These are phyloP conservation scores for Neoaliturus tenellus DNA, from an alignment of 2,888 invertebrate species.

Conservation along the genomic window DNA sequence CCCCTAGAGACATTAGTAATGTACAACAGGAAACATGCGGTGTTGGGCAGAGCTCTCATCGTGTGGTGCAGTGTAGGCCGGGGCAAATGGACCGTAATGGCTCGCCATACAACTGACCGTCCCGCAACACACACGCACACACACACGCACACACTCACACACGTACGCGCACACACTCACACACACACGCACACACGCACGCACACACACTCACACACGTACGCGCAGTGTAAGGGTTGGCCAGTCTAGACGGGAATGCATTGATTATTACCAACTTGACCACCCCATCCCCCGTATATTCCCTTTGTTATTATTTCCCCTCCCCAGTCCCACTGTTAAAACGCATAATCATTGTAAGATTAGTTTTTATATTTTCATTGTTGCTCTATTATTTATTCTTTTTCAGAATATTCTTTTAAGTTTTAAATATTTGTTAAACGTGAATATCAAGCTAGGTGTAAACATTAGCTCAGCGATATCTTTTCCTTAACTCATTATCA, in stretches of 20 bases:
- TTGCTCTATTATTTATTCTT: too few species aligned
- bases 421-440: too few species aligned
- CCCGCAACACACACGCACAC: not conserved
- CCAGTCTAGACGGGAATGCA: constrained; percentile 9
- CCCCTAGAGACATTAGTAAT: too few species aligned
- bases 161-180: too few species aligned
- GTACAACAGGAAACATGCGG: not conserved
- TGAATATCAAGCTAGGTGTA: too few species aligned
- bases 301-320: not conserved
- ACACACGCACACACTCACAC: not conserved
- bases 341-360: too few species aligned
- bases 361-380: too few species aligned
- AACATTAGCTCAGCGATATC: too few species aligned
- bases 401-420: too few species aligned
- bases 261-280: constrained; percentile 22
- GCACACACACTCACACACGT: not conserved
- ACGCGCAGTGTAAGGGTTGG: not conserved
- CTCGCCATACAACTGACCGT: not conserved
- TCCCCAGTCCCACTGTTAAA: too few species aligned
- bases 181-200: not conserved
- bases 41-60: not conserved
- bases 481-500: too few species aligned
- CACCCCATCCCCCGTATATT: not conserved
- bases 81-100: constrained; percentile 6
- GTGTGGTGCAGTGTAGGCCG: not conserved